Evolutionary conservation across 2,888 invertebrate genomes (phyloP).

Genomic region (Callyntrura guangdongensis): DNA sequence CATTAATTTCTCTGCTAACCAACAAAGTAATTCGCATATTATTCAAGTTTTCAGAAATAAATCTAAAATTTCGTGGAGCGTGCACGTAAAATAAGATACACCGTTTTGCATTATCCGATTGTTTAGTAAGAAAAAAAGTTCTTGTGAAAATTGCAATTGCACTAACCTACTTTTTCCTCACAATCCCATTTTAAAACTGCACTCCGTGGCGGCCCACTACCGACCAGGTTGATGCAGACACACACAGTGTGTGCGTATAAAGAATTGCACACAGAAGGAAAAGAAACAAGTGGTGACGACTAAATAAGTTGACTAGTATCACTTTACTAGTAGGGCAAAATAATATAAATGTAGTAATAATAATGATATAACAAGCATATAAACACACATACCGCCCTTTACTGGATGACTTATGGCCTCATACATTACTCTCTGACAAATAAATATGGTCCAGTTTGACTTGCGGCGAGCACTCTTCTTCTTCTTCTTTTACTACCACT

Average conservation of each 20-base stretch:
- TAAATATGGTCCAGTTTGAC: conserved; percentile 79
- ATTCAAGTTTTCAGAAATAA: conserved; percentile 6
- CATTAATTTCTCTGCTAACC: conserved; percentile 1
- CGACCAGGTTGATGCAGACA: conserved; percentile 30
- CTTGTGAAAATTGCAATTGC: conserved; percentile 38
- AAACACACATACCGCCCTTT: conserved; percentile 67
- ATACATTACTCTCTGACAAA: conserved; percentile 78
- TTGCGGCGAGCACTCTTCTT: conserved; percentile 67
- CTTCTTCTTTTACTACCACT: conserved; percentile 41
- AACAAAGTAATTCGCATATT: neutral
- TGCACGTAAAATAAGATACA: neutral
- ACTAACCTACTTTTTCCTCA: conserved; percentile 44
- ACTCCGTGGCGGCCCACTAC: neutral
- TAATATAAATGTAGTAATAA: conserved; percentile 66
- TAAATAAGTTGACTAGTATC: conserved; percentile 63
- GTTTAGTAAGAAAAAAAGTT: neutral
- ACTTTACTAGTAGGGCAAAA: conserved; percentile 46
- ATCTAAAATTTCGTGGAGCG: neutral
- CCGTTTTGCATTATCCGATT: neutral
- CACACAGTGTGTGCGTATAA: neutral
- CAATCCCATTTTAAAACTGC: conserved; percentile 15
- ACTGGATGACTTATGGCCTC: conserved; percentile 78
- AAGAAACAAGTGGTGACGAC: conserved; percentile 53
- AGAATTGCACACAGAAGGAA: conserved; percentile 21
- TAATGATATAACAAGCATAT: conserved; percentile 59